phyloP scores from a whole-genome alignment of 2,888 invertebrate species.

The Xanthia togata region DNA sequence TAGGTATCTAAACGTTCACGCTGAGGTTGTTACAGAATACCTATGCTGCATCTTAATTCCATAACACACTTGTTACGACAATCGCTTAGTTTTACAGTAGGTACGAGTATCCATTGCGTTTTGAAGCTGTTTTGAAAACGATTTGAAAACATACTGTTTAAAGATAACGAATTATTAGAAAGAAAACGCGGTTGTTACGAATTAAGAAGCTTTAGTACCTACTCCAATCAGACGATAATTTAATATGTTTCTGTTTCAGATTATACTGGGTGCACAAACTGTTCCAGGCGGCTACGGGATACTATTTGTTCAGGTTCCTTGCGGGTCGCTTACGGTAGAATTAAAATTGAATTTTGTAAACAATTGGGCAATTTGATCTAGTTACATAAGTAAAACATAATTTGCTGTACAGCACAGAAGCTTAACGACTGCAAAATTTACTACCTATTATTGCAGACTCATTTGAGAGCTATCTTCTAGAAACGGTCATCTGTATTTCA shows the following conservation, averaged over 20 bases:
- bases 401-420: slow-evolving; percentile 2
- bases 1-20: too few relatives aligned
- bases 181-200: not conserved
- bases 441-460: not conserved
- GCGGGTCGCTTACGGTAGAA: slow-evolving; percentile 83
- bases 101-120: too few relatives aligned
- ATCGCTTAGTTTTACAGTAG: not conserved
- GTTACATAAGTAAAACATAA: not conserved
- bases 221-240: not conserved
- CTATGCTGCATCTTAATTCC: not conserved
- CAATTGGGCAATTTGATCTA: slow-evolving; percentile 3
- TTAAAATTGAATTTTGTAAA: slow-evolving; percentile 3
- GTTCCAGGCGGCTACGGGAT: slow-evolving; percentile 91
- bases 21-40: too few relatives aligned
- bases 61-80: not conserved
- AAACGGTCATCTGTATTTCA: not conserved
- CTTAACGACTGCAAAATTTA: not conserved
- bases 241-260: slow-evolving; percentile 82
- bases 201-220: not conserved
- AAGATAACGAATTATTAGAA: not conserved
- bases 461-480: not conserved
- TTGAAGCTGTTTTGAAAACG: too few relatives aligned
- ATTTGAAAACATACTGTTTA: not conserved
- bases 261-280: slow-evolving; percentile 93
- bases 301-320: slow-evolving; percentile 88